A percentile compares a stretch with the other conserved stretches of the same genome.
These are phyloP conservation scores for Florisuga fusca DNA, from an alignment of 2,797 vertebrate genomes.

Conservation along the genomic window DNA sequence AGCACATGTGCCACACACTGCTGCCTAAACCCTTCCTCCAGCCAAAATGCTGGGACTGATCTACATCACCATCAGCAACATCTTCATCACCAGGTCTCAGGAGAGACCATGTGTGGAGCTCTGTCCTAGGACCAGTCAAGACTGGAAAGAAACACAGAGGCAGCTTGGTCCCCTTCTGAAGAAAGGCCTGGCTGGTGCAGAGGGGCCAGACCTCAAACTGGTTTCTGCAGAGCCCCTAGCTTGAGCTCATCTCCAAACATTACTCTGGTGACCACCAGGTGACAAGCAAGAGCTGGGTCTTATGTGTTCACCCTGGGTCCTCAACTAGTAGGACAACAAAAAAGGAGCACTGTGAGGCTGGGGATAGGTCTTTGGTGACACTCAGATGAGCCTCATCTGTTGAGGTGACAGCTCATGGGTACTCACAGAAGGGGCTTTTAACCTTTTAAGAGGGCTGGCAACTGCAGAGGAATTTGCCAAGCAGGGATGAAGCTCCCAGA, in stretches of 20 bases:
- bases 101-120: not conserved
- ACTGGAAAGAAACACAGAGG: not conserved
- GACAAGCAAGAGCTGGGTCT: not conserved
- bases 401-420: not conserved
- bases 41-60: not conserved
- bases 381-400: no score
- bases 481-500: not conserved
- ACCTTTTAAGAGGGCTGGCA: not conserved
- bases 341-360: not conserved
- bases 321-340: not conserved
- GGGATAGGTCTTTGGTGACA: not conserved
- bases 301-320: not conserved
- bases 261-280: not conserved
- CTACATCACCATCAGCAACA: not conserved
- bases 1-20: not conserved
- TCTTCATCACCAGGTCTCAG: not conserved
- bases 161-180: not conserved
- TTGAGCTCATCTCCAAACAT: not conserved
- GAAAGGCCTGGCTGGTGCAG: not conserved
- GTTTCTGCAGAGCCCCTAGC: accelerated
- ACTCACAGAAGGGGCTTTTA: not conserved
- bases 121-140: not conserved
- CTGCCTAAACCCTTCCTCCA: not conserved
- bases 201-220: not conserved
- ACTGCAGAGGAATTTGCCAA: not conserved